phyloP scores from a whole-genome alignment of 1,140 invertebrate genomes.

The Drosophila triauraria region DNA sequence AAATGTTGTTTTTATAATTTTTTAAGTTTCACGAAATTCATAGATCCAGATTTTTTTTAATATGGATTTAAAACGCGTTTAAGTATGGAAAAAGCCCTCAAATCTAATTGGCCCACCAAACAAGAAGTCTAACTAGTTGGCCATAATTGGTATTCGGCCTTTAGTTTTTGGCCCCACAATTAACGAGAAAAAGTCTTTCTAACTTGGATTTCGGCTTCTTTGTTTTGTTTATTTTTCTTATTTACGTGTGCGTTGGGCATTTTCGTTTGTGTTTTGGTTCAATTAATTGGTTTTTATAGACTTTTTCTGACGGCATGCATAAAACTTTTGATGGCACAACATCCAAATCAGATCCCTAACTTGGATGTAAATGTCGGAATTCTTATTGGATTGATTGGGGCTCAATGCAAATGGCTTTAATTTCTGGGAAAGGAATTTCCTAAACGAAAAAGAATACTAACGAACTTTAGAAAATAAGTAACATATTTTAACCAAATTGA shows the following conservation, averaged over 20 bases:
- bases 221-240: background rate
- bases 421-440: background rate
- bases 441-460: background rate
- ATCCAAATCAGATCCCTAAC: slow-evolving; percentile 1
- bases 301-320: slow-evolving; percentile 6
- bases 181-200: slow-evolving; percentile 7
- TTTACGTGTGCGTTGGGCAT: slow-evolving; percentile 1
- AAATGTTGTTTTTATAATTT: no score
- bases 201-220: slow-evolving; percentile 5
- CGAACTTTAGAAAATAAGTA: background rate
- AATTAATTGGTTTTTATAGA: slow-evolving; percentile 39
- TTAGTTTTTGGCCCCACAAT: slow-evolving; percentile 3
- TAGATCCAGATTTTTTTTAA: no score
- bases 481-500: background rate
- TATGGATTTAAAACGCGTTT: no score
- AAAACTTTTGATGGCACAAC: slow-evolving; percentile 21
- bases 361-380: background rate
- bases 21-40: no score
- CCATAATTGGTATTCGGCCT: slow-evolving; percentile 33
- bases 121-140: slow-evolving; percentile 46
- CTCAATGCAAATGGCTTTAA: background rate
- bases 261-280: slow-evolving; percentile 13
- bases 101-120: slow-evolving; percentile 15
- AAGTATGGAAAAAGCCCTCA: background rate
- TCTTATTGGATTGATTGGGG: slow-evolving; percentile 4